Base-by-base conservation (phyloP, 2,113 vertebrate species). In the Ictalurus punctatus region DNA sequence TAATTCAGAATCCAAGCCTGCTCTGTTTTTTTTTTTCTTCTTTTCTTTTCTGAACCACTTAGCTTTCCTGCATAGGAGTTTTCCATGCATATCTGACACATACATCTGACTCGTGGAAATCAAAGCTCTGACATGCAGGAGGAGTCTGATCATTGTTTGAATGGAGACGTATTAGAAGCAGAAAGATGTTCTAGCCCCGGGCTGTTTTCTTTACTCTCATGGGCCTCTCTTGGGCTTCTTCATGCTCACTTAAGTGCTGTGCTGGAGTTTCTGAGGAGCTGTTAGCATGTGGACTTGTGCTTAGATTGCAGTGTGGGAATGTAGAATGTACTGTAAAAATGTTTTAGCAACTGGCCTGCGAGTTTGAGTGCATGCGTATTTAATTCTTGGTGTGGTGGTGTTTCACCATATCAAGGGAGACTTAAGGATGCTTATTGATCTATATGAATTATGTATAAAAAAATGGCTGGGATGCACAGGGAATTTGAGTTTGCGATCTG, bases 171-270 rank as follows among this genome's bases (percentile, higher is more conserved):
- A 88, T 76, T 80, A 48, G 37, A 67, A 74, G 52, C 52, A 88
- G 54, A 74, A 6, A 73, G 59, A 84, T 13, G 34, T 79, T 79
- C 59, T 23, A 82, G 71, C 40, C 87, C 63, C 71, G 1, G 71
- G 87, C 87, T 88, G 56, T 78, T 89, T 89, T 79, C 71, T 34
- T 88, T 63, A 84, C 56, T 78, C 56, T n/a, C 58, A 27, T 40
- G 6, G 12, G 58, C 34, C 61, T 87, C 86, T 52, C 61, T 58
- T 73, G 81, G 87, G 87, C 71, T 78, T 84, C 52, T 78, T 27
- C 73, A 79, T 78, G 44, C 87, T 85, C 71, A 74, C 81, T 83
- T 84, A 74, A 61, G n/a, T 78, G 82, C 54, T 40, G 56, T 59
- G 56, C 40, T 84, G 58, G 71, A 78, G 59, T 65, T 78, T 67